phyloP scores from a whole-genome alignment of 2,888 invertebrate species.

The Xestoiulus laeticollis region DNA sequence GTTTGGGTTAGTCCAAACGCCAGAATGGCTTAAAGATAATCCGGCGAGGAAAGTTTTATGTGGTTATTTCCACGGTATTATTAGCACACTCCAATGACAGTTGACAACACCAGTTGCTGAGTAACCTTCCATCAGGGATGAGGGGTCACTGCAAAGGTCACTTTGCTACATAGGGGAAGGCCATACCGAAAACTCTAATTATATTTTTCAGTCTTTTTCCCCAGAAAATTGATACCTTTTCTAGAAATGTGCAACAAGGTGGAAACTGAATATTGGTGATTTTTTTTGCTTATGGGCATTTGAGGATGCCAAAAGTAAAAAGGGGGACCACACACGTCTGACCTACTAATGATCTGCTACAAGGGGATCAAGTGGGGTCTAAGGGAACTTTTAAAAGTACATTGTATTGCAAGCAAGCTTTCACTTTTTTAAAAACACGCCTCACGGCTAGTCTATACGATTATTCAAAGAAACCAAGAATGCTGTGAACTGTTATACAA shows the following conservation, averaged over 20 bases:
- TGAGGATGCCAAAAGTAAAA: background rate
- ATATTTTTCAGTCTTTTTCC: background rate
- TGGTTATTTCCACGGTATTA: background rate
- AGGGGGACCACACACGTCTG: background rate
- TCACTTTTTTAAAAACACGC: background rate
- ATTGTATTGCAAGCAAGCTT: background rate
- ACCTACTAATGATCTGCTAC: background rate
- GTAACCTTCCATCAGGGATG: background rate
- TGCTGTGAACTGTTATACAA: background rate
- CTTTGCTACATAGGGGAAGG: background rate
- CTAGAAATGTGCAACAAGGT: background rate
- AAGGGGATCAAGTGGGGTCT: background rate
- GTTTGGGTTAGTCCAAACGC: background rate
- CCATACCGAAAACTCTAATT: background rate
- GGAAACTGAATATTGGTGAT: conserved; percentile 5
- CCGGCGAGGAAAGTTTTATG: background rate
- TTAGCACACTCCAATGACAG: background rate
- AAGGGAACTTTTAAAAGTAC: background rate
- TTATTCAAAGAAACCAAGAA: background rate
- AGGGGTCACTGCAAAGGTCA: background rate
- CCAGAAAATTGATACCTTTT: background rate
- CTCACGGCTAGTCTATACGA: background rate
- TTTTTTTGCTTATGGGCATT: background rate
- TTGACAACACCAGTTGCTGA: background rate
- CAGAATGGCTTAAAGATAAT: background rate